These are phyloP conservation scores for Matsumyia berberina DNA, from an alignment of 2,888 invertebrate species.

Conservation along the genomic window DNA sequence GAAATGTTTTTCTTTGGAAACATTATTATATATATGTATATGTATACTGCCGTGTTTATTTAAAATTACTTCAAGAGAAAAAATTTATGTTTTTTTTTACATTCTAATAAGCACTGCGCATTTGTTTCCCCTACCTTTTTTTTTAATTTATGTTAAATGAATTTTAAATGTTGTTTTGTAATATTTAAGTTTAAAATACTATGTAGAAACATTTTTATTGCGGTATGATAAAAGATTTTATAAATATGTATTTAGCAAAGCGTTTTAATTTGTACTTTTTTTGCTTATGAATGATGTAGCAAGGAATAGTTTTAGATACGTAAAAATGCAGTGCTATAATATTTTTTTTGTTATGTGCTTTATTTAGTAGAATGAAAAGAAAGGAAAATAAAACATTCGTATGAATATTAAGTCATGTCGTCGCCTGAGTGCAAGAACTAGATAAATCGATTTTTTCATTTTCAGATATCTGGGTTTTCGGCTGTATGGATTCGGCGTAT, in stretches of 20 bases:
- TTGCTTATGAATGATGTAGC: constrained; percentile 26
- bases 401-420: constrained; percentile 17
- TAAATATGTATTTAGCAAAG: constrained; percentile 24
- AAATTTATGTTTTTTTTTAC: not conserved
- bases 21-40: constrained; percentile 3
- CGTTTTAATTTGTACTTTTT: constrained; percentile 23
- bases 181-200: constrained; percentile 46
- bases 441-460: too few species aligned
- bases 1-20: not conserved
- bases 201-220: not conserved
- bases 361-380: constrained; percentile 38
- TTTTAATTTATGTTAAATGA: constrained; percentile 7
- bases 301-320: constrained; percentile 20
- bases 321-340: constrained; percentile 62
- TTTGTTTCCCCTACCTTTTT: constrained; percentile 43
- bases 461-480: too few species aligned
- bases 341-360: constrained; percentile 46
- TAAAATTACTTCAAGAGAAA: too few species aligned
- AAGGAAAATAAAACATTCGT: constrained; percentile 21
- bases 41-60: constrained; percentile 66
- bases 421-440: too few species aligned
- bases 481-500: too few species aligned
- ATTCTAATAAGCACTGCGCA: constrained; percentile 24
- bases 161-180: constrained; percentile 34
- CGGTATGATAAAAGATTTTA: constrained; percentile 20